Base-by-base conservation (phyloP, 2,113 vertebrate species). In the Scartelaos histophorus region DNA sequence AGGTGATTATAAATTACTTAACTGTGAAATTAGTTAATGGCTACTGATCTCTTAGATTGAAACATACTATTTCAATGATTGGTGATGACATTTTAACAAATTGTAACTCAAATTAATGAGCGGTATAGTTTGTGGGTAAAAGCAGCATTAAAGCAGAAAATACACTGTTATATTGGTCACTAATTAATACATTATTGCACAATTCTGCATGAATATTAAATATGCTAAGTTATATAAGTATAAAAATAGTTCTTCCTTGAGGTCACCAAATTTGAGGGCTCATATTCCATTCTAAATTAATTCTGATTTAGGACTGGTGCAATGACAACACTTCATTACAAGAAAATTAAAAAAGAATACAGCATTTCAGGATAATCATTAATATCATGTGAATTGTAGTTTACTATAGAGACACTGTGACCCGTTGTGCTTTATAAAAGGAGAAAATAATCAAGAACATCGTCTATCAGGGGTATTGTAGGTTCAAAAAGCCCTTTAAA, bases 401-500 rank as follows among this genome's bases (percentile, higher is more conserved):
- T n/a, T 43, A 43, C 38, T 11, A 43, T 69, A 47, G 25, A 80
- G 24, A 81, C 57, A 68, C 74, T 68, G 57, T 58, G 49, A 62
- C 69, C 54, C 54, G 62, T 38, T 70, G 25, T 60, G 78, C 54
- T 62, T 71, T 74, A 66, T 73, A 76, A 67, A 60, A 73, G 73
- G 74, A 72, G 81, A 72, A 71, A 57, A 13, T 57, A 87, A 84
- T 88, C 87, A 82, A 79, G 84, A 88, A 78, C 86, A 85, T 82
- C 85, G 87, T 90, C 89, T 79, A 58, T 80, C 51, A 17, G 66
- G 16, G 74, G 79, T 67, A 88, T 87, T 90, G 84, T 89, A 76
- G 75, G 76, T 66, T 53, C 81, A 72, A 25, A 89, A 80, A 80
- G 82, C 78, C 85, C 73, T 77, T 80, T 56, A 75, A 85, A 84